Conservation (phyloP, 2,888 invertebrate genomes). For the Eupithecia dodoneata region DNA sequence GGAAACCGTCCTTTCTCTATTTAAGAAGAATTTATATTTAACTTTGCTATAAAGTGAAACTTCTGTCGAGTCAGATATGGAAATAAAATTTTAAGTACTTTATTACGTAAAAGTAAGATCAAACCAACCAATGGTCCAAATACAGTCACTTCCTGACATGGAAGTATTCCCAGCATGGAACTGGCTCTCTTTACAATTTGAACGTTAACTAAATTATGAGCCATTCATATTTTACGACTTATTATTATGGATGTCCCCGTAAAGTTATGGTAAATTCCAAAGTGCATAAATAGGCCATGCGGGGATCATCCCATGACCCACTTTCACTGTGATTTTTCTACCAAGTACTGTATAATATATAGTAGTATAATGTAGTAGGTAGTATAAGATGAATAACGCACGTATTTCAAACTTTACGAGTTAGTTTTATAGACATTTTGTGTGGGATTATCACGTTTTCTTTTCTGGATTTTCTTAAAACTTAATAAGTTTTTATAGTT, state of each 20-base stretch:
- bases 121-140: slow-evolving; percentile 32
- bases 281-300: slow-evolving; percentile 49
- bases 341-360: too few relatives aligned
- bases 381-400: slow-evolving; percentile 26
- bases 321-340: slow-evolving; percentile 62
- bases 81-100: slow-evolving; percentile 33
- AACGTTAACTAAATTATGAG: slow-evolving; percentile 22
- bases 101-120: slow-evolving; percentile 42
- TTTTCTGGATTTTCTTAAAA: slow-evolving; percentile 20
- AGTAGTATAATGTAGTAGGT: slow-evolving; percentile 32
- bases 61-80: slow-evolving; percentile 40
- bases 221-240: slow-evolving; percentile 41
- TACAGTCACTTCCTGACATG: slow-evolving; percentile 25
- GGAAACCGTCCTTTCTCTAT: slow-evolving; percentile 39
- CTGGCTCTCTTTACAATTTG: slow-evolving; percentile 15
- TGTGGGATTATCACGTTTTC: slow-evolving; percentile 23
- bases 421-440: slow-evolving; percentile 26
- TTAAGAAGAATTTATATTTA: slow-evolving; percentile 37
- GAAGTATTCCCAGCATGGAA: slow-evolving; percentile 24
- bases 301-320: slow-evolving; percentile 58
- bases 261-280: slow-evolving; percentile 47
- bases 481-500: not conserved
- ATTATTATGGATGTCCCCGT: slow-evolving; percentile 36
- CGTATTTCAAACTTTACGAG: slow-evolving; percentile 31
- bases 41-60: slow-evolving; percentile 55